Conservation (phyloP, 2,797 vertebrate species). For the Enteromius argenteus region DNA sequence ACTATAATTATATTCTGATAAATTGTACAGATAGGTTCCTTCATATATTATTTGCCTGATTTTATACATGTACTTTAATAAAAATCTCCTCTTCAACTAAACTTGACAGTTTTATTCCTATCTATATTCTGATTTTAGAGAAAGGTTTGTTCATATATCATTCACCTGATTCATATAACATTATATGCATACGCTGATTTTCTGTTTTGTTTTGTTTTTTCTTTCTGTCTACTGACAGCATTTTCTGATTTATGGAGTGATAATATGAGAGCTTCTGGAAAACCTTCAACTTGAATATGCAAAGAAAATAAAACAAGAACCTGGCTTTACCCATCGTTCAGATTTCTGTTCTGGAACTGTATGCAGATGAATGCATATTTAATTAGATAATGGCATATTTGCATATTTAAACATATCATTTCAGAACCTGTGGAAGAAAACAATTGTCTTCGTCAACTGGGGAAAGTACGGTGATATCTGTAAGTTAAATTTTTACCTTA, state of each 20-base stretch:
- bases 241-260: neutral
- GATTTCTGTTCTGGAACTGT: neutral
- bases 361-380: neutral
- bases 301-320: neutral
- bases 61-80: neutral
- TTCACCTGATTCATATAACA: neutral
- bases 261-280: neutral
- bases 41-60: neutral
- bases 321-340: neutral
- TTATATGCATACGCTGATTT: neutral
- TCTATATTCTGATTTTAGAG: neutral
- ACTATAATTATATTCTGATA: neutral
- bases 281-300: neutral
- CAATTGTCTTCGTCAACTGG: neutral
- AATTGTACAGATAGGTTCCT: neutral
- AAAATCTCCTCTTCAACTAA: neutral
- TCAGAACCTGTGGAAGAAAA: neutral
- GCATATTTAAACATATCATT: neutral
- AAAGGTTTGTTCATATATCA: neutral
- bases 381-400: neutral
- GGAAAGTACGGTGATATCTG: neutral
- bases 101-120: neutral
- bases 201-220: neutral
- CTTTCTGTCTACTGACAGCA: neutral
- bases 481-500: neutral